Evolutionary conservation across 2,888 invertebrate species (phyloP).

Genomic region (Amphipyra tragopoginis): DNA sequence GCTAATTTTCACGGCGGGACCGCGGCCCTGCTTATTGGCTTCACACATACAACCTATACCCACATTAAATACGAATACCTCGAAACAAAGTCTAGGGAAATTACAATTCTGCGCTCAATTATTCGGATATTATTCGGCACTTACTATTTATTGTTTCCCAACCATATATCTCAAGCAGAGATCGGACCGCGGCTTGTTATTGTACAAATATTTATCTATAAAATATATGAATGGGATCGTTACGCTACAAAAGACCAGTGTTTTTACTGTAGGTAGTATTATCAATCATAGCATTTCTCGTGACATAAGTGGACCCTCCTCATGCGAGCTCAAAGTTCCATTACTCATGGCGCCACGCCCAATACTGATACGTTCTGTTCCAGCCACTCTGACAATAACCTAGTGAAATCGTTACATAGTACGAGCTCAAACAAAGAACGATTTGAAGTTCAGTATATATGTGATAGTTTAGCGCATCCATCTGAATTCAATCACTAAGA

Average conservation of each 20-base stretch:
- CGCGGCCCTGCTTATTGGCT: constrained; percentile 56
- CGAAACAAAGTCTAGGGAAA: constrained; percentile 21
- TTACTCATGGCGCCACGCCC: constrained; percentile 87
- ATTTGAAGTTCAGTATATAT: constrained; percentile 30
- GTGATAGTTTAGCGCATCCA: constrained; percentile 37
- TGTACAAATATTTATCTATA: constrained; percentile 49
- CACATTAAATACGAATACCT: constrained; percentile 22
- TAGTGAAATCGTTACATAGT: constrained; percentile 49
- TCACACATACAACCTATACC: constrained; percentile 28
- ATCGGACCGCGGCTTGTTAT: constrained; percentile 30
- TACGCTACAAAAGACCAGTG: constrained; percentile 77
- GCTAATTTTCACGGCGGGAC: constrained; percentile 72
- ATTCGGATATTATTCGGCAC: constrained; percentile 24
- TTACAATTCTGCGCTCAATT: constrained; percentile 41
- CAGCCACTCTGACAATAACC: constrained; percentile 72
- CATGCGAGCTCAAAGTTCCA: constrained; percentile 86
- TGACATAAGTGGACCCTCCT: constrained; percentile 89
- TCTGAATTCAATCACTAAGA: constrained; percentile 52
- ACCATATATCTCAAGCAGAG: constrained; percentile 22
- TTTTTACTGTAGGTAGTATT: constrained; percentile 83
- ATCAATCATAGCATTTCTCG: constrained; percentile 87
- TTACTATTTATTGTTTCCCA: constrained; percentile 26
- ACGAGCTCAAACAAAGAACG: constrained; percentile 51
- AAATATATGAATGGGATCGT: constrained; percentile 64
- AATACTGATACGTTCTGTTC: constrained; percentile 80